phyloP scores from a whole-genome alignment of 2,888 invertebrate genomes.

The Drosophila limbata region DNA sequence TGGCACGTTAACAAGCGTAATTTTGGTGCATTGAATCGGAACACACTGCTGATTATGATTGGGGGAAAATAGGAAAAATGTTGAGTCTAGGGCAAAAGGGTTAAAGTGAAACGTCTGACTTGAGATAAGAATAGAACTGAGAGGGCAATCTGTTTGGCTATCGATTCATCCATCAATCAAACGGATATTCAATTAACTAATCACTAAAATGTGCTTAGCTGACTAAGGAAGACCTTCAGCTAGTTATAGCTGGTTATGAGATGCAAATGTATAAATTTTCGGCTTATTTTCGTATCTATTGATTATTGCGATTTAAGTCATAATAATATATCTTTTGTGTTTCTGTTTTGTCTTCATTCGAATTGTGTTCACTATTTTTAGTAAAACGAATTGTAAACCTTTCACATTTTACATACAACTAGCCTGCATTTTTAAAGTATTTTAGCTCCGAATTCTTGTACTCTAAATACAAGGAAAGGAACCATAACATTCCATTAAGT shows the following conservation, averaged over 20 bases:
- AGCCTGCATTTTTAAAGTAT: constrained; percentile 13
- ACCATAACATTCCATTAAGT: constrained; percentile 10
- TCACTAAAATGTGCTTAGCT: constrained; percentile 40
- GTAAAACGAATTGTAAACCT: constrained; percentile 10
- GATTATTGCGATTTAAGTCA: constrained; percentile 6
- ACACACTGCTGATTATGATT: constrained; percentile 35
- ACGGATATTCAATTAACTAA: constrained; percentile 46
- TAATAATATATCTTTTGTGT: not conserved
- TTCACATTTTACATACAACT: constrained; percentile 1
- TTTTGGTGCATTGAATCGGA: constrained; percentile 64
- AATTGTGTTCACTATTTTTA: constrained; percentile 7
- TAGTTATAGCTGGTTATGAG: not conserved
- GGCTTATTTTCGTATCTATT: not conserved
- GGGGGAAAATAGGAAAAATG: not conserved
- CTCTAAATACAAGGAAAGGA: constrained; percentile 4
- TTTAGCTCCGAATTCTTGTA: constrained; percentile 18
- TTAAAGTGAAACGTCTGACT: constrained; percentile 4
- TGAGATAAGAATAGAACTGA: constrained; percentile 15
- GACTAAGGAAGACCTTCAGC: constrained; percentile 17
- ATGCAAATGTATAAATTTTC: not conserved
- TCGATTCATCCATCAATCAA: constrained; percentile 46
- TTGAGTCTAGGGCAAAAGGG: not conserved
- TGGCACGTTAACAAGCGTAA: constrained; percentile 54
- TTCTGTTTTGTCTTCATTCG: not conserved
- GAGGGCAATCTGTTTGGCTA: constrained; percentile 25